Percentiles rank a stretch among this genome's conserved stretches.
These are phyloP conservation scores for Catamblyrhynchus diadema DNA, from an alignment of 2,797 vertebrate species.

Conservation along the genomic window DNA sequence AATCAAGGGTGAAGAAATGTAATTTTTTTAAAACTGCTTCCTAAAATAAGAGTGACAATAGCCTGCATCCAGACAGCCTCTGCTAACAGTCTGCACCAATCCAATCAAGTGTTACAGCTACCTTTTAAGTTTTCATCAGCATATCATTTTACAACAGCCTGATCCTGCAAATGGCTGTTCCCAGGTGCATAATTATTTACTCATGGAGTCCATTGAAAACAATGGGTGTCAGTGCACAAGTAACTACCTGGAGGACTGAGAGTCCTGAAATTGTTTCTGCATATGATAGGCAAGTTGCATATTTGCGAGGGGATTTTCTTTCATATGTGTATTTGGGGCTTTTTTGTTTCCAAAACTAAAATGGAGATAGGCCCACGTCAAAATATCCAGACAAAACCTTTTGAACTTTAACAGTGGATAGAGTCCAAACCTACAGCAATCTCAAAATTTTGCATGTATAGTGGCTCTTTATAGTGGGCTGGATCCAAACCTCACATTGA, in stretches of 20 bases:
- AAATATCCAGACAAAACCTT: conserved; percentile 21
- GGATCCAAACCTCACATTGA: conserved; percentile 49
- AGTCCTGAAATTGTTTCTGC: conserved; percentile 34
- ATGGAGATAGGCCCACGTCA: not conserved
- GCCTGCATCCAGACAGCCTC: not conserved
- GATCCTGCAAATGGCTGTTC: conserved; percentile 34
- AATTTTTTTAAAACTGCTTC: not conserved
- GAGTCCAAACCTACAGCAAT: conserved; percentile 45
- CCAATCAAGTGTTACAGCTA: not conserved
- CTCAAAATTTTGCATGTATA: conserved; percentile 20
- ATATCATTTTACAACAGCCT: conserved; percentile 16
- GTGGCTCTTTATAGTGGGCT: conserved; percentile 21
- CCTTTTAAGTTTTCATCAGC: conserved; percentile 45
- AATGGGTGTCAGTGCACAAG: conserved; percentile 37
- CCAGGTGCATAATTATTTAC: conserved; percentile 35
- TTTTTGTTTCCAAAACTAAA: conserved; percentile 42
- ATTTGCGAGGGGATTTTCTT: conserved; percentile 15
- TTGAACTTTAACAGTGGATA: conserved; percentile 37
- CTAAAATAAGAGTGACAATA: conserved; percentile 10
- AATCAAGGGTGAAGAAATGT: not conserved
- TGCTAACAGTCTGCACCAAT: not conserved
- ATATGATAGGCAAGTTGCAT: not conserved
- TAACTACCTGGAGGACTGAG: conserved; percentile 7
- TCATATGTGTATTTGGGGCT: not conserved
- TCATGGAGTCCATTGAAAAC: conserved; percentile 12